A percentile compares a stretch with the other conserved stretches of the same genome.
Conservation (phyloP, 2,113 vertebrate species). For the Caretta caretta region DNA sequence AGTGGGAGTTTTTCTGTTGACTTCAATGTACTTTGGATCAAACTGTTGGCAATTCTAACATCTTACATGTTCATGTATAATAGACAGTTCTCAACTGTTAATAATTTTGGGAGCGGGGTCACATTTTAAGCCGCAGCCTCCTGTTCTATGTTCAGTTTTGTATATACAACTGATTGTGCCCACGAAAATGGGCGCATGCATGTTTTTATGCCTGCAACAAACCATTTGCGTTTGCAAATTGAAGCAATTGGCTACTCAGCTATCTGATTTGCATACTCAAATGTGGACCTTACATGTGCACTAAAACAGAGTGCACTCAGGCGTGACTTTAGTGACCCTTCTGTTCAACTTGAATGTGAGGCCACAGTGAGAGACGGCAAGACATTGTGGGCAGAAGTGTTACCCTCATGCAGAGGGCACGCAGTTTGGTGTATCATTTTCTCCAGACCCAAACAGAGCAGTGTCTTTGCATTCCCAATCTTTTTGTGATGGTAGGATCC, state of each 20-base stretch:
- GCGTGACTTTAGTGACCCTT: not conserved
- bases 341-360: not conserved
- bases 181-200: not conserved
- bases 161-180: not conserved
- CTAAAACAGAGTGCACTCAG: not conserved
- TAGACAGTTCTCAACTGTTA: accelerated
- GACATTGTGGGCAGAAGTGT: not conserved
- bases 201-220: not conserved
- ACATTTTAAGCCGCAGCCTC: not conserved
- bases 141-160: constrained; percentile 7
- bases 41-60: not conserved
- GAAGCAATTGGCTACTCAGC: not conserved
- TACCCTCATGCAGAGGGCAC: not conserved
- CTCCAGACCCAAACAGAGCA: not conserved
- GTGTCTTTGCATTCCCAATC: not conserved
- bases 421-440: not conserved
- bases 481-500: not conserved
- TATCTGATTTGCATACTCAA: not conserved
- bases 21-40: not conserved
- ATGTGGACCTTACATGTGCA: not conserved
- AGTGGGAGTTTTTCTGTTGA: not conserved
- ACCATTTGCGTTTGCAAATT: not conserved
- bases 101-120: not conserved
- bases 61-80: not conserved
- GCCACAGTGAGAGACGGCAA: not conserved